Conservation (phyloP, 2,888 invertebrate genomes). For the Ectemnius continuus region DNA sequence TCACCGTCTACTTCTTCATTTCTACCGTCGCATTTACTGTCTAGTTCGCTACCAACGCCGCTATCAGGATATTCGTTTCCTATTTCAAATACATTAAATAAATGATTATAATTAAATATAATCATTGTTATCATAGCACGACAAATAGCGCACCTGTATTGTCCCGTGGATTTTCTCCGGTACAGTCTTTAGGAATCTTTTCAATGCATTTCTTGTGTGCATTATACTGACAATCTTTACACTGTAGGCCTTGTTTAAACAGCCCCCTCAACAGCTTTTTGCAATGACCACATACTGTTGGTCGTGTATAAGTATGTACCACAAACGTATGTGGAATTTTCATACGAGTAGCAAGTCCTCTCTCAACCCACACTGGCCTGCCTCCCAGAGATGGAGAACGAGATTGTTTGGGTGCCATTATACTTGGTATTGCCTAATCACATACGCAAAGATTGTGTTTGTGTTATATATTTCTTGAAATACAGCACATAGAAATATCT, state of each 20-base stretch:
- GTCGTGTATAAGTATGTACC: conserved; percentile 96
- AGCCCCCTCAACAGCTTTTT: conserved; percentile 96
- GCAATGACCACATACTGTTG: conserved; percentile 97
- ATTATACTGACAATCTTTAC: conserved; percentile 98
- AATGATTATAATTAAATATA: neutral
- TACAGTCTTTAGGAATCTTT: conserved; percentile 93
- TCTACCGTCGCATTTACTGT: conserved; percentile 77
- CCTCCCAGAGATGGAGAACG: conserved; percentile 86
- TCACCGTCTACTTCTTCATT: conserved; percentile 82
- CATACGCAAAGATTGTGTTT: conserved; percentile 19
- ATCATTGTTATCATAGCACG: neutral
- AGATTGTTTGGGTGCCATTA: conserved; percentile 80
- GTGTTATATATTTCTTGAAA: conserved; percentile 12
- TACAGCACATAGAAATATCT: conserved; percentile 15
- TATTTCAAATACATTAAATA: conserved; percentile 42
- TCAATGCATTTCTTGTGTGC: conserved; percentile 96
- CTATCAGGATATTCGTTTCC: conserved; percentile 80
- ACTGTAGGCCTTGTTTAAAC: conserved; percentile 98
- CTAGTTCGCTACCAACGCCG: conserved; percentile 80
- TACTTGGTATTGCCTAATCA: conserved; percentile 71
- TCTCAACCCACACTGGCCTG: conserved; percentile 85
- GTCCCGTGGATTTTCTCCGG: conserved; percentile 86
- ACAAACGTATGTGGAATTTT: conserved; percentile 98
- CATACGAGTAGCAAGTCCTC: conserved; percentile 82
- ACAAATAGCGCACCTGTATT: conserved; percentile 73